Evolutionary conservation across 2,888 invertebrate species (phyloP).

Genomic region (Steromphala cineraria): DNA sequence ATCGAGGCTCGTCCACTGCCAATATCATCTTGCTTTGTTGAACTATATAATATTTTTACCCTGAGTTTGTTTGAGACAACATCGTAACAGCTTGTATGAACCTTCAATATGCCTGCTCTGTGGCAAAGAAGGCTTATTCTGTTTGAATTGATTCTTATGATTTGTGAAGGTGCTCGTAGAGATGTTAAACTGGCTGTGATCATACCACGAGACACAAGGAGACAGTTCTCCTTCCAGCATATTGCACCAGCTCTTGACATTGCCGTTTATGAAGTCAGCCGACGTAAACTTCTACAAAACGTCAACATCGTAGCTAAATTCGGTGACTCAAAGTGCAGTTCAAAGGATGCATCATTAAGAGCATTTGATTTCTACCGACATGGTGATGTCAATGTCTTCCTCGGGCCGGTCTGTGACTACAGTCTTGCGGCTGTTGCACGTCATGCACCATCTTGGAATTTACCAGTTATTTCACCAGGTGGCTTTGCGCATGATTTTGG

Average conservation of each 20-base stretch:
- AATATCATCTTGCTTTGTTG: too few relatives aligned
- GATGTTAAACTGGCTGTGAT: too few relatives aligned
- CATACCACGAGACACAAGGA: too few relatives aligned
- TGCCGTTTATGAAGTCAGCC: conserved; percentile 47
- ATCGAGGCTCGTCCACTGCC: too few relatives aligned
- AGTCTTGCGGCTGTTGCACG: conserved; percentile 88
- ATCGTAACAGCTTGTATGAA: too few relatives aligned
- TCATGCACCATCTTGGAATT: conserved; percentile 92
- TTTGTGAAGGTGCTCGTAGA: background rate
- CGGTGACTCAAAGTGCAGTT: conserved; percentile 45
- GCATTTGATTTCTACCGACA: too few relatives aligned
- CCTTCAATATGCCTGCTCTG: too few relatives aligned
- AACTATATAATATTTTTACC: too few relatives aligned
- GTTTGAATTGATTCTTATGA: too few relatives aligned
- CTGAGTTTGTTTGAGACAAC: too few relatives aligned
- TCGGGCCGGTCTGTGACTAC: background rate
- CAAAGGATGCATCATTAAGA: conserved; percentile 44
- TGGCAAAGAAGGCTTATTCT: too few relatives aligned
- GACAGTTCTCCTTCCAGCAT: conserved; percentile 50
- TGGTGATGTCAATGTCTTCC: conserved; percentile 38
- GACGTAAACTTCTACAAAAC: background rate
- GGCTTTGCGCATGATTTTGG: conserved; percentile 63
- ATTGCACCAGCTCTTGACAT: conserved; percentile 56
- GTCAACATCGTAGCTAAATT: conserved; percentile 34
- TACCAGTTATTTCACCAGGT: too few relatives aligned